Conservation (phyloP, 2,797 vertebrate species). For the Poecilia gillii region DNA sequence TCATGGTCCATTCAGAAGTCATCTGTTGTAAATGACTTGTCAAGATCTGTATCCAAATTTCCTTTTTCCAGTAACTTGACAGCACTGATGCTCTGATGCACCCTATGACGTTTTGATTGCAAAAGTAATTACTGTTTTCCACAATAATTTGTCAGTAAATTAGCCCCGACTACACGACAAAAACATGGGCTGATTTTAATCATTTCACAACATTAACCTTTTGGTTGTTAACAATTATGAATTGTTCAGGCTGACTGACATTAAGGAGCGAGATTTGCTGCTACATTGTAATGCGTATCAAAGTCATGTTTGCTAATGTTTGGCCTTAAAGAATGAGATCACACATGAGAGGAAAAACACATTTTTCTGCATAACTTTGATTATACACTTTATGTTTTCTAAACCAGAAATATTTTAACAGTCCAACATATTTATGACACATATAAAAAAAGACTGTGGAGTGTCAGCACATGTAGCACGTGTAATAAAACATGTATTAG, state of each 20-base stretch:
- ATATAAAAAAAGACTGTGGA: background rate
- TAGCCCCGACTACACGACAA: slow-evolving; percentile 40
- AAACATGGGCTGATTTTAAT: slow-evolving; percentile 57
- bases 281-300: slow-evolving; percentile 21
- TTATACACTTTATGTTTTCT: background rate
- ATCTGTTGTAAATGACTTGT: slow-evolving; percentile 53
- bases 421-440: background rate
- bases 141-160: slow-evolving; percentile 64
- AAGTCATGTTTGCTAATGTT: slow-evolving; percentile 6
- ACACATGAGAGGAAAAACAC: background rate
- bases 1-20: slow-evolving; percentile 57
- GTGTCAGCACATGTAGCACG: too few relatives aligned
- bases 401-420: slow-evolving; percentile 2
- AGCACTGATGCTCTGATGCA: slow-evolving; percentile 36
- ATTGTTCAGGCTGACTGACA: slow-evolving; percentile 20
- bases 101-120: slow-evolving; percentile 54
- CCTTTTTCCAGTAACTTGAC: slow-evolving; percentile 46
- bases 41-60: slow-evolving; percentile 53
- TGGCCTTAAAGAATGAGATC: slow-evolving; percentile 14
- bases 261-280: slow-evolving; percentile 12
- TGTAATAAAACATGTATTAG: too few relatives aligned
- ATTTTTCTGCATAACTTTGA: background rate
- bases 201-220: slow-evolving; percentile 63
- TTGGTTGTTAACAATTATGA: slow-evolving; percentile 33
- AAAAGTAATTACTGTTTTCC: slow-evolving; percentile 59